Evolutionary conservation across 1,140 invertebrate genomes (phyloP).

Genomic region (Zaprionus nigranus): DNA sequence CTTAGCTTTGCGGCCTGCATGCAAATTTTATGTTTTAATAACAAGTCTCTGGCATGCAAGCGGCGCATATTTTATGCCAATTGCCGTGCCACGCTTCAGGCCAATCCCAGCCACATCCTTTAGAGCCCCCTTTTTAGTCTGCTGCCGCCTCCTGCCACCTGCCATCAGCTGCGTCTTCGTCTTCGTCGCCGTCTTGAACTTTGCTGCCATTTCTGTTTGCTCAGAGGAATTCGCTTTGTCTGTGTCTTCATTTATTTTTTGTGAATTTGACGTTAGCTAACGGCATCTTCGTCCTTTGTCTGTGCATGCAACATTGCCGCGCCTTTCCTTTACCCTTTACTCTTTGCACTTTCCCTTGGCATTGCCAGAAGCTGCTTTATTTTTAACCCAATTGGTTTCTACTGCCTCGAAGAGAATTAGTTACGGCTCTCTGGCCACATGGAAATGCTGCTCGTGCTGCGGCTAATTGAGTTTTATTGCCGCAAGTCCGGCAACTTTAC

Average conservation of each 20-base stretch:
- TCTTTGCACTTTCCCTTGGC: neutral
- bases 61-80: conserved; percentile 78
- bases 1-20: conserved; percentile 68
- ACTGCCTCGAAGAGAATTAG: conserved; percentile 14
- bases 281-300: conserved; percentile 6
- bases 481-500: neutral
- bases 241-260: conserved; percentile 18
- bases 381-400: conserved; percentile 52
- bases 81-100: conserved; percentile 45
- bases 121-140: neutral
- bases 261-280: neutral
- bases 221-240: conserved; percentile 40
- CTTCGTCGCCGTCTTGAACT: neutral
- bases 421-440: conserved; percentile 1
- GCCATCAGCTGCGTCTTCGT: no score
- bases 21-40: conserved; percentile 83
- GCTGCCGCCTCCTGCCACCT: no score
- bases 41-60: conserved; percentile 80
- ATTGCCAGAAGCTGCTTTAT: conserved; percentile 33
- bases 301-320: neutral
- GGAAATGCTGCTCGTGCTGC: neutral
- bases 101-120: conserved; percentile 13
- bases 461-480: conserved; percentile 27
- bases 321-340: neutral
- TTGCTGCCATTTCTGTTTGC: conserved; percentile 3